Evolutionary conservation across 2,888 invertebrate genomes (phyloP).

Genomic region (Mythimna impura): DNA sequence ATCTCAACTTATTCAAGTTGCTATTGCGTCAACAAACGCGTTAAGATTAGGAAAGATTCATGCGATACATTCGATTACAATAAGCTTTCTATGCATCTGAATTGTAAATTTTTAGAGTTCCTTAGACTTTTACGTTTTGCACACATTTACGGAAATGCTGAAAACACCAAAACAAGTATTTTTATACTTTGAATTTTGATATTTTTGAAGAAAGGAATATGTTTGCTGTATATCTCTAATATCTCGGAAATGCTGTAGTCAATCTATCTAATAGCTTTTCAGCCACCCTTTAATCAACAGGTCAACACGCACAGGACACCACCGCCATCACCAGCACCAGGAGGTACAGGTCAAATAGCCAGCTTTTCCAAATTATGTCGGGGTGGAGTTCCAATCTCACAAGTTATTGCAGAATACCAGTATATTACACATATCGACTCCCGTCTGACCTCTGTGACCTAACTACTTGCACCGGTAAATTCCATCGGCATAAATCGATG

Average conservation of each 20-base stretch:
- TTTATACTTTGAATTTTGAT: background rate
- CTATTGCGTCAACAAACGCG: conserved; percentile 55
- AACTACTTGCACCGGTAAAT: conserved; percentile 46
- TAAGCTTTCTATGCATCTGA: conserved; percentile 62
- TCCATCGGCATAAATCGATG: conserved; percentile 47
- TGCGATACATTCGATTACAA: conserved; percentile 68
- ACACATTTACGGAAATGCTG: background rate
- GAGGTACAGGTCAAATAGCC: conserved; percentile 4
- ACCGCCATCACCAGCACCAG: too few relatives aligned
- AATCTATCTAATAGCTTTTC: background rate
- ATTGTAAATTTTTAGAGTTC: conserved; percentile 54
- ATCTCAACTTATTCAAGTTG: conserved; percentile 47
- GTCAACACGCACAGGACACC: too few relatives aligned
- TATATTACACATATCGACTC: conserved; percentile 50
- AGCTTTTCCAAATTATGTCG: conserved; percentile 46
- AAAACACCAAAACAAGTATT: background rate
- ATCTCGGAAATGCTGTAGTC: background rate
- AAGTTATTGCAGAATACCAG: conserved; percentile 35
- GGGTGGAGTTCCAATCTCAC: conserved; percentile 53
- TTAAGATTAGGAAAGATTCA: conserved; percentile 64
- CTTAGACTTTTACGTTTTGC: background rate
- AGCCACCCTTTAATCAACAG: background rate
- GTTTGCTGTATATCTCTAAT: background rate
- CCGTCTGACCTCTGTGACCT: conserved; percentile 49
- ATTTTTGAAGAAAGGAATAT: background rate